Evolutionary conservation across 2,888 invertebrate species (phyloP), one percentile per base, ranked within the genome.

Genomic region (Gari tellinella): DNA sequence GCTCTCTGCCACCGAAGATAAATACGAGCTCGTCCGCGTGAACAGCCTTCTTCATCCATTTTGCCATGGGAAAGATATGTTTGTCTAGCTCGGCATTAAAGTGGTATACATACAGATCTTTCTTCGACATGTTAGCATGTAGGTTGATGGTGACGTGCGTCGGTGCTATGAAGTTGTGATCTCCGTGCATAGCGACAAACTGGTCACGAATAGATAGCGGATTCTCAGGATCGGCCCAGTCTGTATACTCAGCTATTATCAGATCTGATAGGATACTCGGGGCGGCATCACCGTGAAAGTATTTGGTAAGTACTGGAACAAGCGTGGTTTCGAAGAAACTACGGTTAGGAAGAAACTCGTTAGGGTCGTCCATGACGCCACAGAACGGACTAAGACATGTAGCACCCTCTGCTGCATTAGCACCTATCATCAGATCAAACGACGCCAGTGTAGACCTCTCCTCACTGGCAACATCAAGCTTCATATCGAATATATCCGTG

Each of bases 391-490:
- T 7, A 12, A 65, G 15, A 3, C 40, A 8, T 19, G 60, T 17
- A 1, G 55, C 23, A 75, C 98, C 97, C 94, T 98, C 98, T 91
- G 98, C 97, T 91, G 95, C 95, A 92, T 97, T 98, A 93, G 97
- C 97, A 74, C 98, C 98, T 84, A 98, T 95, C 88, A 99, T 21
- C 1, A 61, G 17, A 43, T 61, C 61, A 14, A 52, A 15, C 12
- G 49, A 49, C 4, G 43, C n/a, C 4, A 43, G 19, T 43, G 19
- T n/a, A 31, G 31, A 31, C 31, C 31, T 31, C 31, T 31, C 31
- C 43, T 43, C 19, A 43, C 43, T 43, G 19, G 43, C 43, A 4
- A 17, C 43, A 14, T 43, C 43, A 43, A 17, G n/a, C n/a, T 19
- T 43, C 43, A 17, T 19, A 8, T 31, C 1, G 19, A 52, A 12